Conservation (phyloP, 2,888 invertebrate species). For the Pasiphila rectangulata region DNA sequence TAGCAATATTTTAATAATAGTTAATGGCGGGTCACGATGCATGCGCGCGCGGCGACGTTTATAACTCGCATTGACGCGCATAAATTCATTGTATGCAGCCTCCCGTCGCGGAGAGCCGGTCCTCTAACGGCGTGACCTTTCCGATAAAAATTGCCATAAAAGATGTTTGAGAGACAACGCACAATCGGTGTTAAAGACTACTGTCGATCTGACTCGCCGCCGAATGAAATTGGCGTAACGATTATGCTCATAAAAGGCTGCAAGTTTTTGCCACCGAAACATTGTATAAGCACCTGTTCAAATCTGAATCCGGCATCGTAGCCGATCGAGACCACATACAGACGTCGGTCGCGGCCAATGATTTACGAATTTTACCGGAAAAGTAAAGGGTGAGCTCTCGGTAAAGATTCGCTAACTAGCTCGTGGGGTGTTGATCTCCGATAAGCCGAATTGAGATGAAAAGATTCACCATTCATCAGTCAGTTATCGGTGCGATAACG, state of each 20-base stretch:
- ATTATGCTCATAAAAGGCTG: constrained; percentile 59
- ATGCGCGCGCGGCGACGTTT: constrained; percentile 70
- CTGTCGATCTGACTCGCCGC: constrained; percentile 42
- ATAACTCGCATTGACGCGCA: constrained; percentile 74
- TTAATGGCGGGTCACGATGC: constrained; percentile 75
- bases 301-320: constrained; percentile 54
- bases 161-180: constrained; percentile 32
- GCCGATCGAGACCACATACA: constrained; percentile 61
- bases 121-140: constrained; percentile 48
- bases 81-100: constrained; percentile 65
- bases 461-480: constrained; percentile 76
- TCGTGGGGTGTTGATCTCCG: constrained; percentile 66
- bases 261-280: constrained; percentile 58
- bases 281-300: constrained; percentile 59
- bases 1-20: constrained; percentile 79
- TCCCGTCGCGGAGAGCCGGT: constrained; percentile 52
- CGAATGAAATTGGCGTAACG: constrained; percentile 49
- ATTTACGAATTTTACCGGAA: constrained; percentile 43
- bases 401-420: constrained; percentile 72
- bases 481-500: constrained; percentile 71
- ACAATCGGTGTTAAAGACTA: constrained; percentile 24
- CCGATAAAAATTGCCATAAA: constrained; percentile 51
- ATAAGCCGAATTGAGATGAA: constrained; percentile 78
- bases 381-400: constrained; percentile 43
- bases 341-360: constrained; percentile 70